Evolutionary conservation across 1,140 invertebrate genomes (phyloP).

Genomic region (Diachasmimorpha longicaudata): DNA sequence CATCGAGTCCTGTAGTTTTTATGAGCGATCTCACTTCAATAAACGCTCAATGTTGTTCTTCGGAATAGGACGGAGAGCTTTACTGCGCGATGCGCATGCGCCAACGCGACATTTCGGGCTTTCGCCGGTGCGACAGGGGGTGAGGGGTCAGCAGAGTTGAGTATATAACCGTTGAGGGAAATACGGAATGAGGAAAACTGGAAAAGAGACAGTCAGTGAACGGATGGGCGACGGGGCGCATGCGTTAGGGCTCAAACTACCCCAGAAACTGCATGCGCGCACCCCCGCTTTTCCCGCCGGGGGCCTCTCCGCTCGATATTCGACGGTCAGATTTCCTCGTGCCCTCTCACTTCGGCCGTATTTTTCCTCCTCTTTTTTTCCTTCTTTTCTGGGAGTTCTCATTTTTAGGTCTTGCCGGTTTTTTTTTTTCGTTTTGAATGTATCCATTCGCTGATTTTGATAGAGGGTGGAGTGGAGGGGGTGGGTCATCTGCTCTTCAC

Average conservation of each 20-base stretch:
- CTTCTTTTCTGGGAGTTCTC: background rate
- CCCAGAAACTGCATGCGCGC: background rate
- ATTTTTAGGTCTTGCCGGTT: background rate
- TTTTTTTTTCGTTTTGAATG: background rate
- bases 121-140: background rate
- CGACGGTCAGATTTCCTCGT: background rate
- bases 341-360: background rate
- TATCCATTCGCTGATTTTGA: background rate
- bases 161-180: background rate
- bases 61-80: background rate
- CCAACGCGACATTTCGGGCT: background rate
- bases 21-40: background rate
- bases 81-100: background rate
- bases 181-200: background rate
- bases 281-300: conserved; percentile 11
- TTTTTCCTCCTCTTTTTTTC: background rate
- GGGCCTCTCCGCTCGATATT: conserved; percentile 18
- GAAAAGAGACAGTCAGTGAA: conserved; percentile 17
- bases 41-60: background rate
- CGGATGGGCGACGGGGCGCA: background rate
- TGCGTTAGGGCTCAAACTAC: conserved; percentile 6
- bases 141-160: background rate
- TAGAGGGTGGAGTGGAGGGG: background rate
- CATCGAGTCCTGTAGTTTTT: background rate
- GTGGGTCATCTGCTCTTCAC: too few species aligned